Evolutionary conservation across 1,140 invertebrate species (phyloP).

Genomic region (Aporrectodea caliginosa): DNA sequence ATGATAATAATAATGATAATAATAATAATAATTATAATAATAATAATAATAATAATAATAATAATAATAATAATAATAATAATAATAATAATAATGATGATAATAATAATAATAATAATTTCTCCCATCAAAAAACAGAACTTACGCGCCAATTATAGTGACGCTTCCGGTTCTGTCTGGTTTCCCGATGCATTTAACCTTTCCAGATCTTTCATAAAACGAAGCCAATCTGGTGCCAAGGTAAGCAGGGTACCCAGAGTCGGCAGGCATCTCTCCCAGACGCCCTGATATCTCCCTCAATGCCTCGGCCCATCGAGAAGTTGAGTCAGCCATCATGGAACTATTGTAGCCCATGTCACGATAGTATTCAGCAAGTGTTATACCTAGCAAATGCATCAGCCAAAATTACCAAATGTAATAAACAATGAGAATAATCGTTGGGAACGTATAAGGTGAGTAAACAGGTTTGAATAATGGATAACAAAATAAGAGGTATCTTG

Average conservation of each 20-base stretch:
- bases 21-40: neutral
- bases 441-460: too few species aligned
- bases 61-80: too few species aligned
- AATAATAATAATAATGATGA: too few species aligned
- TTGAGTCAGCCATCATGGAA: conserved; percentile 99
- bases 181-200: conserved; percentile 94
- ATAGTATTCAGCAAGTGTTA: conserved; percentile 97
- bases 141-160: conserved; percentile 92
- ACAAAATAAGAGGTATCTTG: too few species aligned
- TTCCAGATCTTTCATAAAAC: conserved; percentile 98
- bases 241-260: conserved; percentile 96
- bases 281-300: conserved; percentile 99
- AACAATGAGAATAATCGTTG: too few species aligned
- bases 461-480: too few species aligned
- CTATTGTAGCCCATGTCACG: conserved; percentile 99
- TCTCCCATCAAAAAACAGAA: conserved; percentile 28
- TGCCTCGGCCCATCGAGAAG: conserved; percentile 99
- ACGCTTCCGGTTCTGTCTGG: conserved; percentile 96
- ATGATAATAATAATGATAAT: too few species aligned
- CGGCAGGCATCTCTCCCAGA: conserved; percentile 99
- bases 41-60: neutral
- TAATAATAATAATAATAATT: too few species aligned
- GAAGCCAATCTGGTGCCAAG: conserved; percentile 94
- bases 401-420: too few species aligned
- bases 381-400: conserved; percentile 64